phyloP scores from a whole-genome alignment of 2,797 vertebrate genomes.

The Typhlichthys eigenmanni region DNA sequence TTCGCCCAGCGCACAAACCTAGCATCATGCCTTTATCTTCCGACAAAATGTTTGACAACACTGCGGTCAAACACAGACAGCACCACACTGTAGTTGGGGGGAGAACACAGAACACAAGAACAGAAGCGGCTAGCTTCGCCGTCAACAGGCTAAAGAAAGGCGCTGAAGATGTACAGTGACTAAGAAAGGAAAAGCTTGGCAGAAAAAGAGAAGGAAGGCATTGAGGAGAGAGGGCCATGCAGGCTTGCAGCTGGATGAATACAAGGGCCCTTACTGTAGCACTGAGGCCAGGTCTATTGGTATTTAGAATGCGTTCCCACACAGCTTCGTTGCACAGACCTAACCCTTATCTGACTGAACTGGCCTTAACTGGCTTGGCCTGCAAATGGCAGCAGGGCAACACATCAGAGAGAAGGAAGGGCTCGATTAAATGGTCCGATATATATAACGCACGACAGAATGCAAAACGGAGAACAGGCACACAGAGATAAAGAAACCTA shows the following conservation, averaged over 20 bases:
- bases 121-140: no score
- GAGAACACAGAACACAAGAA: no score
- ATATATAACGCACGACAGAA: no score
- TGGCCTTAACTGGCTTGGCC: slow-evolving; percentile 34
- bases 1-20: no score
- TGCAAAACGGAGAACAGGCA: not conserved
- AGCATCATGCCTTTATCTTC: no score
- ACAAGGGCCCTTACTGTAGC: slow-evolving; percentile 72
- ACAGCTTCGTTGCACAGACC: slow-evolving; percentile 54
- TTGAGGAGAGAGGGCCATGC: slow-evolving; percentile 56
- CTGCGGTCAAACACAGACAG: no score
- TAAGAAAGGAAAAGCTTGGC: slow-evolving; percentile 46
- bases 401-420: slow-evolving; percentile 34
- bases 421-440: not conserved
- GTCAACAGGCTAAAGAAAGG: slow-evolving; percentile 25
- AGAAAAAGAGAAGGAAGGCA: slow-evolving; percentile 38
- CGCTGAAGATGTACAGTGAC: slow-evolving; percentile 39
- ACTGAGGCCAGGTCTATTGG: slow-evolving; percentile 52
- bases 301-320: slow-evolving; percentile 58
- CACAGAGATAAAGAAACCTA: not conserved
- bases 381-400: slow-evolving; percentile 30
- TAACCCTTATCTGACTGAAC: slow-evolving; percentile 50
- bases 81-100: no score
- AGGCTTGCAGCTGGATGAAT: slow-evolving; percentile 69
- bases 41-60: no score